Evolutionary conservation across 2,888 invertebrate genomes (phyloP).

Genomic region (Philhelius pedissequus): DNA sequence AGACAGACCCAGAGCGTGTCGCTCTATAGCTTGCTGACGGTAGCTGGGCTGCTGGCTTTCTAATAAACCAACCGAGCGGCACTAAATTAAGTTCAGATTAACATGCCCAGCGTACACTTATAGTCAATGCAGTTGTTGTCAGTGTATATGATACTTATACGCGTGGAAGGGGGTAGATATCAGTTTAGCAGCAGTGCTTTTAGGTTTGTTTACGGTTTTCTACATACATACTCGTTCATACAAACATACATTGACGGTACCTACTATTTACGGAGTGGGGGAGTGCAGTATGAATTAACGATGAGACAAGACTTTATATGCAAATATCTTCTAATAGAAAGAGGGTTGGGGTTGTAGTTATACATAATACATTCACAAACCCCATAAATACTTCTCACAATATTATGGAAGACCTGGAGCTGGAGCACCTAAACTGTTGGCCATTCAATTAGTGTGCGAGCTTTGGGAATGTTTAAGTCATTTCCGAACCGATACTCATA

Average conservation of each 20-base stretch:
- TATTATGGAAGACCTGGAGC: too few relatives aligned
- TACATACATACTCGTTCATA: not conserved
- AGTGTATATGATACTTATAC: not conserved
- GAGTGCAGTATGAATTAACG: slow-evolving; percentile 1
- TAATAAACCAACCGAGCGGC: slow-evolving; percentile 42
- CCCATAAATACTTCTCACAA: not conserved
- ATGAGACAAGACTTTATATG: slow-evolving; percentile 25
- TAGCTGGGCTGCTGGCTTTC: slow-evolving; percentile 28
- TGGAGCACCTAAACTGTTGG: slow-evolving; percentile 27
- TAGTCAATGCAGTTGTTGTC: slow-evolving; percentile 25
- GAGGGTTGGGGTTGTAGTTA: not conserved
- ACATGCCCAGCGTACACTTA: slow-evolving; percentile 59
- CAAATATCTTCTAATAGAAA: slow-evolving; percentile 10
- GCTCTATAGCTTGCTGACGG: not conserved
- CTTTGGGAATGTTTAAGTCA: slow-evolving; percentile 2
- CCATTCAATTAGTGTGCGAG: slow-evolving; percentile 42
- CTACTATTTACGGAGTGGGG: too few relatives aligned
- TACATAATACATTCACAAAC: not conserved
- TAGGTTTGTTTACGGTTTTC: slow-evolving; percentile 10
- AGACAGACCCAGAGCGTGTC: not conserved
- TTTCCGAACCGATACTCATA: not conserved
- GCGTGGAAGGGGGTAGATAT: slow-evolving; percentile 17
- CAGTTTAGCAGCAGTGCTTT: not conserved
- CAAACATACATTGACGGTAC: too few relatives aligned
- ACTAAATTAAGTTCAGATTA: slow-evolving; percentile 66